phyloP scores from a whole-genome alignment of 2,797 vertebrate species.

The Parambassis ranga region DNA sequence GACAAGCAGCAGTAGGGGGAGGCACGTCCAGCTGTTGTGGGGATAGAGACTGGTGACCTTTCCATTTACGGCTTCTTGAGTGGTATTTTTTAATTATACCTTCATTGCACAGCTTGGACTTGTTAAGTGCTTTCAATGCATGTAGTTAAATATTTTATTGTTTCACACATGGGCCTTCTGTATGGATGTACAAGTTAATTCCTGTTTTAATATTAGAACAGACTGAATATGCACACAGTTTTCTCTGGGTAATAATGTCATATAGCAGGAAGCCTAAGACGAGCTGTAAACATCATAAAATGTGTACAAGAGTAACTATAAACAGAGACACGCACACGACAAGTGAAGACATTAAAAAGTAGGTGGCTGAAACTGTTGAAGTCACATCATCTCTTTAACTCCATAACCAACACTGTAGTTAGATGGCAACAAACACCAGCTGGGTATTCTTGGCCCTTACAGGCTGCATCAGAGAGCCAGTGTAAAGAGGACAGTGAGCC shows the following conservation, averaged over 20 bases:
- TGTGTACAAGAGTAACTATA: not conserved
- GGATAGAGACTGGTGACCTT: conserved; percentile 25
- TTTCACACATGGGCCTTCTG: conserved; percentile 17
- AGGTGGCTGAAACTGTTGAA: too few relatives aligned
- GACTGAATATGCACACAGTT: conserved; percentile 47
- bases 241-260: conserved; percentile 50
- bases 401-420: too few relatives aligned
- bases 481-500: too few relatives aligned
- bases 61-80: conserved; percentile 12
- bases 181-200: conserved; percentile 60
- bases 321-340: not conserved
- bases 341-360: not conserved
- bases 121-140: conserved; percentile 50
- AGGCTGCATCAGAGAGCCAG: too few relatives aligned
- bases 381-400: too few relatives aligned
- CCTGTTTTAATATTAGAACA: conserved; percentile 53
- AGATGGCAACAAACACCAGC: too few relatives aligned
- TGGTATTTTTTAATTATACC: conserved; percentile 32
- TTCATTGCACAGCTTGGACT: conserved; percentile 10
- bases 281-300: conserved; percentile 31
- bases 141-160: conserved; percentile 42
- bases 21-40: not conserved
- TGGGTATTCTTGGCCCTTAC: too few relatives aligned
- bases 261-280: conserved; percentile 34
- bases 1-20: not conserved